phyloP scores from a whole-genome alignment of 2,888 invertebrate species.

The Calliphora vomitoria region DNA sequence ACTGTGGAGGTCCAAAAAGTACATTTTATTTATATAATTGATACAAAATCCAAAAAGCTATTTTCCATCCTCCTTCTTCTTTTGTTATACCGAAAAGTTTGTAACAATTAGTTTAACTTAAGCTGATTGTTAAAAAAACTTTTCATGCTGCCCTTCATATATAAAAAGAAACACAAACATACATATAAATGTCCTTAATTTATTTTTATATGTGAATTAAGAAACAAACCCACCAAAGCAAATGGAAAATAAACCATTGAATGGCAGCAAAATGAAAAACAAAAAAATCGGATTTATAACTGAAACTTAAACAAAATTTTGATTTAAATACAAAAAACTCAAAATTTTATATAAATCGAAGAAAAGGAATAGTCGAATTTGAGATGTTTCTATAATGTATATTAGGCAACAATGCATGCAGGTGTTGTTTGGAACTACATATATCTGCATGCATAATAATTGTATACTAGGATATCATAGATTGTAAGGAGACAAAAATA shows the following conservation, averaged over 20 bases:
- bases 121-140: no score
- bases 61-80: no score
- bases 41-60: no score
- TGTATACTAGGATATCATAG: no score
- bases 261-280: neutral
- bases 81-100: no score
- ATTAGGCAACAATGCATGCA: no score
- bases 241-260: neutral
- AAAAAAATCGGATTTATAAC: neutral
- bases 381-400: neutral
- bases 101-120: no score
- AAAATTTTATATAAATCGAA: neutral
- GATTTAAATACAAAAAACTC: neutral
- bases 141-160: neutral
- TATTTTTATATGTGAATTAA: neutral
- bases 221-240: neutral
- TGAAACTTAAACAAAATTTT: neutral
- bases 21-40: no score
- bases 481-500: no score
- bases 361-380: neutral
- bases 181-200: neutral
- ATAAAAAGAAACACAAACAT: neutral
- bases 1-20: no score
- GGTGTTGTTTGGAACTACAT: no score
- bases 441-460: no score